Percentiles rank a stretch among this genome's conserved stretches.
These are phyloP conservation scores for Macrosoma leucophasiata DNA, from an alignment of 2,888 invertebrate species.

Conservation along the genomic window DNA sequence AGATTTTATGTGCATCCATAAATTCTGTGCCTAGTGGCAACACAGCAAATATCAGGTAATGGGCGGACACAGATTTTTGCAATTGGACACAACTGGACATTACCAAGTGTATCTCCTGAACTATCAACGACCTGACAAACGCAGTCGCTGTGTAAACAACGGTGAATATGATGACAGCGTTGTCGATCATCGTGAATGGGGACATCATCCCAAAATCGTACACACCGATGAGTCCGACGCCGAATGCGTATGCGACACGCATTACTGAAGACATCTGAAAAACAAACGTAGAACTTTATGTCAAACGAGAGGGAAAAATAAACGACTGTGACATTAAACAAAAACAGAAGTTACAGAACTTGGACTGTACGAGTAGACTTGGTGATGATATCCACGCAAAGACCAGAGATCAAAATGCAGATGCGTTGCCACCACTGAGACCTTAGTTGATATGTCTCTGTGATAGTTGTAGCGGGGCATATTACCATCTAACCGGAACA, in stretches of 20 bases:
- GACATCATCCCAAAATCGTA: conserved; percentile 50
- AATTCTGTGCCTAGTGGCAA: conserved; percentile 49
- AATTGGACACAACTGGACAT: conserved; percentile 38
- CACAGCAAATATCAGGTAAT: conserved; percentile 44
- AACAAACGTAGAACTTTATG: no score
- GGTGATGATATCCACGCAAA: no score
- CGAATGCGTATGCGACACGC: conserved; percentile 38
- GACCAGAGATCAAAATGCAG: no score
- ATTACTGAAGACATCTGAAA: conserved; percentile 41
- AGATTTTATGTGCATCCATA: conserved; percentile 40
- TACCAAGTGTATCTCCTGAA: conserved; percentile 36
- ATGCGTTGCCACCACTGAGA: no score
- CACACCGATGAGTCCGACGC: conserved; percentile 49
- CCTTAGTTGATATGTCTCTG: no score
- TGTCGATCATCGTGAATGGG: conserved; percentile 49
- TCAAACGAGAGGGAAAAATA: no score
- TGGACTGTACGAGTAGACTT: no score
- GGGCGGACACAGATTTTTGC: conserved; percentile 29
- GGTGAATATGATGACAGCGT: conserved; percentile 44
- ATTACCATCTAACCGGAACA: no score
- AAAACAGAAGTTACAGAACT: no score
- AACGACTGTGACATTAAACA: no score
- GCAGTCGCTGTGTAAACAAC: conserved; percentile 37
- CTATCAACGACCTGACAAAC: conserved; percentile 43
- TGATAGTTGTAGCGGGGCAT: no score